Evolutionary conservation across 53 echinoderm and acorn worm genomes (phyloP).

Genomic region (Pentamera pediparva): DNA sequence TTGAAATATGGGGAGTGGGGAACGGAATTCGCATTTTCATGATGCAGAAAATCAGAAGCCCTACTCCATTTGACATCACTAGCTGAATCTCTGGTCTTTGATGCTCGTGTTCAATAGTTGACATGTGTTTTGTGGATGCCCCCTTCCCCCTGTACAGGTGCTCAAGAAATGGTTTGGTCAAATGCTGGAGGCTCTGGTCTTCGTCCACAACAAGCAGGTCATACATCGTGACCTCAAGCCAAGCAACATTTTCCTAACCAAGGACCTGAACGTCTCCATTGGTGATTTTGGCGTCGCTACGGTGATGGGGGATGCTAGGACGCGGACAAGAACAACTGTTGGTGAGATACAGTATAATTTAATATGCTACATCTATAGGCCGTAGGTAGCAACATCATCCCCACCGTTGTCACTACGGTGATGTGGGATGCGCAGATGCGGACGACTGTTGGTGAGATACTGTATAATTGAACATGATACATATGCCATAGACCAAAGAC

Average conservation of each 20-base stretch:
- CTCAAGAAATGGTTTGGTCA: slow-evolving; percentile 97
- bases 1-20: too few species aligned
- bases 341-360: slow-evolving; percentile 46
- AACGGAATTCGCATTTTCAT: too few species aligned
- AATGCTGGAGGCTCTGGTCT: slow-evolving; percentile 93
- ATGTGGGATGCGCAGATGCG: slow-evolving; percentile 89
- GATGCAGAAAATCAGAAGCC: too few species aligned
- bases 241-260: slow-evolving; percentile 92
- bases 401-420: slow-evolving; percentile 91
- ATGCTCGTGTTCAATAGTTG: too few species aligned
- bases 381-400: too few species aligned
- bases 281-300: slow-evolving; percentile 99
- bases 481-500: not conserved
- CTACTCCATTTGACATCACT: too few species aligned
- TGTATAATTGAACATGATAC: not conserved
- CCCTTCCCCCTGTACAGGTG: too few species aligned
- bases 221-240: slow-evolving; percentile 97
- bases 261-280: slow-evolving; percentile 80
- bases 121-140: too few species aligned
- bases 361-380: not conserved
- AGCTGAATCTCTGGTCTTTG: too few species aligned
- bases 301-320: slow-evolving; percentile 89
- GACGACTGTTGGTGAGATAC: slow-evolving; percentile 78
- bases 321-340: slow-evolving; percentile 88
- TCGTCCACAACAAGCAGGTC: slow-evolving; percentile 90